Evolutionary conservation across 2,113 vertebrate species (phyloP), one percentile per base, ranked within the genome.

Genomic region (Perca fluviatilis): DNA sequence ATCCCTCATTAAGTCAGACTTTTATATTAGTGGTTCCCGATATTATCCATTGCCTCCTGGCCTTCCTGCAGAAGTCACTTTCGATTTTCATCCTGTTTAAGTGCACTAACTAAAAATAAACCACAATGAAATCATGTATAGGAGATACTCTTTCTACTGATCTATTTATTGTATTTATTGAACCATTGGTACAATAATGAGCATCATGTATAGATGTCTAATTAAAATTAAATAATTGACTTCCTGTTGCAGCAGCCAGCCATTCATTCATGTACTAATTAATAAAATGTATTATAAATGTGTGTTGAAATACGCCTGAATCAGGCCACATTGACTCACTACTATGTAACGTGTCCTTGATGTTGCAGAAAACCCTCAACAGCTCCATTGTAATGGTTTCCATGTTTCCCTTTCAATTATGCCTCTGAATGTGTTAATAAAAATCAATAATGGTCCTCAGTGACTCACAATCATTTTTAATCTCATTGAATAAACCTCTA

Each of bases 311-410:
- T 54, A 66, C 61, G 60, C 51, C 61, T 10, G 0, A 70, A 66
- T 72, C 78, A 64, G 58, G 27, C 12, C 16, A 0, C 54, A 18
- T 10, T 77, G 78, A 8, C 84, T 86, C 72, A 40, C 25, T 70
- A 57, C 18, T 15, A 15, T 27, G 50, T 2, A 54, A 51, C 36
- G 10, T 15, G 19, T 66, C 23, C 57, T 46, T 54, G 61, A 19
- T 46, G 62, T 53, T 62, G 57, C 27, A 66, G 11, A 6, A 74
- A 74, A 43, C 40, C 40, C n/a, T 51, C 43, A 56, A 43, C 61
- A 69, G 30, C 30, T 60, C 61, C 70, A 21, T 21, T 36, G 50
- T 27, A 47, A 15, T 53, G 12, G 43, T 50, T 56, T 47, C 5
- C 50, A 70, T 51, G n/a, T 36, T 54, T 54, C 54, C 25, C 7